Evolutionary conservation across 53 echinoderm and acorn worm genomes (phyloP).

Genomic region (Zoroaster sp.): DNA sequence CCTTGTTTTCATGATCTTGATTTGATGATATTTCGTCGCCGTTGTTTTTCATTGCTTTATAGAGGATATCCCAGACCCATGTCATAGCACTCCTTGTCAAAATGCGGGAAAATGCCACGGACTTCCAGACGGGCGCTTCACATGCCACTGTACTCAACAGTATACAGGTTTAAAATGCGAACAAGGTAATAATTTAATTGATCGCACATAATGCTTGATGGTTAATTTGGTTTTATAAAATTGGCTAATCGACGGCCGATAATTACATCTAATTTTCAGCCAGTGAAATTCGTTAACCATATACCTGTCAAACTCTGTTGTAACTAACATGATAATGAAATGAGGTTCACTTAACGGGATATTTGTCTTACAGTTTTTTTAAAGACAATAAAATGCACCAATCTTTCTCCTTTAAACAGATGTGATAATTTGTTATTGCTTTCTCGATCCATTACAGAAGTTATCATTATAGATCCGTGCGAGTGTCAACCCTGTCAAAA

Average conservation of each 20-base stretch:
- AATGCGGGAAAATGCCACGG: constrained; percentile 58
- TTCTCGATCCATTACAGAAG: neutral
- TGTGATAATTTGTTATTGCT: neutral
- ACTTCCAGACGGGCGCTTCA: constrained; percentile 12
- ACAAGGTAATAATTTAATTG: constrained; percentile 63
- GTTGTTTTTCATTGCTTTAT: neutral
- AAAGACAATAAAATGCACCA: no score
- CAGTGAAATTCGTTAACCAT: no score
- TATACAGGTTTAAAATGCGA: constrained; percentile 69
- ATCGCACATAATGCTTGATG: no score
- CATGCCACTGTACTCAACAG: constrained; percentile 60
- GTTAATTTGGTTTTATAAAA: no score
- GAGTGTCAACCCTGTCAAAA: constrained; percentile 56
- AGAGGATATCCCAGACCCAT: constrained; percentile 45
- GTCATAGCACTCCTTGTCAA: constrained; percentile 32
- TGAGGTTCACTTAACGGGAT: no score
- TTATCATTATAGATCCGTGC: constrained; percentile 12
- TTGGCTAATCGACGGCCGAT: no score
- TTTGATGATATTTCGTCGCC: no score
- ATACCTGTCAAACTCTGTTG: no score
- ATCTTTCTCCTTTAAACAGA: neutral
- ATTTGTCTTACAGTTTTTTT: no score
- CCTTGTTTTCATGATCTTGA: no score
- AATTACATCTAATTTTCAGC: no score
- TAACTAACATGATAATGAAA: no score